Conservation (phyloP, 2,113 vertebrate genomes). For the Epinephelus cyanopodus region DNA sequence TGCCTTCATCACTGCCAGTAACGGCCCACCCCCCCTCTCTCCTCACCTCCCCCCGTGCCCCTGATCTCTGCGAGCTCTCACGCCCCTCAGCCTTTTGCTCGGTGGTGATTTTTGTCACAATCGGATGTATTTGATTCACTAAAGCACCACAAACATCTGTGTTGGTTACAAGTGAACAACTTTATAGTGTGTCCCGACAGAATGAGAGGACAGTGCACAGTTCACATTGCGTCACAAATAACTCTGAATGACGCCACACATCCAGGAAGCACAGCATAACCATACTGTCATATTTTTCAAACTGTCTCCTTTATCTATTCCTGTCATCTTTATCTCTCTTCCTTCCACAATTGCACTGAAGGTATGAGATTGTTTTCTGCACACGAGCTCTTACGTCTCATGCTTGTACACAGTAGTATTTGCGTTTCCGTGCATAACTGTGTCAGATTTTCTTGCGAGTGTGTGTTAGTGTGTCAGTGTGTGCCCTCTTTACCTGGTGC, state of each 20-base stretch:
- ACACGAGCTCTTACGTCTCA: not conserved
- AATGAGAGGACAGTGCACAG: not conserved
- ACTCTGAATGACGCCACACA: not conserved
- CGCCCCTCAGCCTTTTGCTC: conserved; percentile 17
- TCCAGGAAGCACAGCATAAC: not conserved
- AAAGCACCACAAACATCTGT: not conserved
- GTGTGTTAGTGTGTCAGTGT: conserved; percentile 86
- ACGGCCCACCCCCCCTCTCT: conserved; percentile 71
- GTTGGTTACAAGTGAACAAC: not conserved
- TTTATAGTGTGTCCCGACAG: not conserved
- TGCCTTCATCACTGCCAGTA: conserved; percentile 85
- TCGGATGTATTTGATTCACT: conserved; percentile 6
- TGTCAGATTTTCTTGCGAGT: conserved; percentile 78
- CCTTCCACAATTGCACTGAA: conserved; percentile 32
- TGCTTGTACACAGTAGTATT: conserved; percentile 37
- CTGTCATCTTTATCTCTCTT: conserved; percentile 6
- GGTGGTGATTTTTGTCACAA: conserved; percentile 39
- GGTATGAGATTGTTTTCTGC: conserved; percentile 13
- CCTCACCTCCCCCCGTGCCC: conserved; percentile 37
- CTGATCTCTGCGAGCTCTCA: conserved; percentile 52
- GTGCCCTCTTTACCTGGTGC: conserved; percentile 78
- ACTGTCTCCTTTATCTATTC: conserved; percentile 14
- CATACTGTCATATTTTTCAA: not conserved
- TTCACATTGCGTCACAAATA: not conserved
- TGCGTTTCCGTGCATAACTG: conserved; percentile 79